Evolutionary conservation across 2,113 vertebrate genomes (phyloP), one percentile per base, ranked within the genome.

Genomic region (Xiphophorus couchianus): DNA sequence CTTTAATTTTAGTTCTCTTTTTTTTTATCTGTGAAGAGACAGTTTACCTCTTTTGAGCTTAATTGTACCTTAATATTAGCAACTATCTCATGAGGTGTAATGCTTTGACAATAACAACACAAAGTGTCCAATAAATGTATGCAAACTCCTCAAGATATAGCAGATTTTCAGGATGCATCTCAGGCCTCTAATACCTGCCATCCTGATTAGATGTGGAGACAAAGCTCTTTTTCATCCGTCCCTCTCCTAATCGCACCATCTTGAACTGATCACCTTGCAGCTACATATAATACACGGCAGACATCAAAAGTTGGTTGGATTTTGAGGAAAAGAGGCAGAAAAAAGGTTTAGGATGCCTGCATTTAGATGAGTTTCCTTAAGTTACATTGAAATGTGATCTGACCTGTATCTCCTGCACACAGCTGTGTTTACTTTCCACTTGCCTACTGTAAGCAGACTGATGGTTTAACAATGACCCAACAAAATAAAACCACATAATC

Each of bases 151-250:
- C 35, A 37, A 37, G 35, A 37, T 37, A 37, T 3, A 37, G 35
- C 35, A 37, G 35, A 37, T 0, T 11, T 37, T 37, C 2, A 83
- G 90, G 88, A 83, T 48, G 81, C 63, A 77, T 88, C 76, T 77
- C 73, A 33, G 69, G 44, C 81, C 31, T 68, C 75, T 78, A 30
- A 77, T 78, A 78, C 72, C 83, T 84, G 77, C 58, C 71, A 75
- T 76, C 76, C 77, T 82, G 79, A 83, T 81, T 76, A 81, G 69
- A 84, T 69, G 76, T 81, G 62, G 66, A 69, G 37, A 77, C 62
- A 68, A 44, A 76, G 58, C 27, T 14, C 11, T 7, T 37, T 66
- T 61, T 31, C 33, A 25, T 77, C 76, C 80, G 84, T 86, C 70
- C 60, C 86, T 65, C 42, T 77, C 25, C 28, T 82, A 75, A 91